Evolutionary conservation across 2,797 vertebrate species (phyloP).

Genomic region (Fratercula arctica): DNA sequence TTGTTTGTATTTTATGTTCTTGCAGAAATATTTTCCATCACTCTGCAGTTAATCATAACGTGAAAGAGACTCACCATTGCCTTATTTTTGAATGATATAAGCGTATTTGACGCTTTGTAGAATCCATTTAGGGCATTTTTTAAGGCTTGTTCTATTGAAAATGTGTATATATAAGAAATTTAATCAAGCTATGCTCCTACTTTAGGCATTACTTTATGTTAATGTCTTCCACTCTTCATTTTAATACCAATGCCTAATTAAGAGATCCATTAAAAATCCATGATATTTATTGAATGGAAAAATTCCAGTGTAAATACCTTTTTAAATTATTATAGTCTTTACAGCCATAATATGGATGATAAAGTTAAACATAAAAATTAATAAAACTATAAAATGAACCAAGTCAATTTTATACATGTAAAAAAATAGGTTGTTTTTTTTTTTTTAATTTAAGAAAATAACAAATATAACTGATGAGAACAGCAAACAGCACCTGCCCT

Average conservation of each 20-base stretch:
- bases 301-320: background rate
- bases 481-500: background rate
- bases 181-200: background rate
- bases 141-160: background rate
- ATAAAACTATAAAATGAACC: background rate
- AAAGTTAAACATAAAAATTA: constrained; percentile 14
- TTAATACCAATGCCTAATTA: background rate
- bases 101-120: background rate
- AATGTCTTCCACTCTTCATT: background rate
- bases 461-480: background rate
- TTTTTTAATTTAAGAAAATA: background rate
- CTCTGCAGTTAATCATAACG: background rate
- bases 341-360: background rate
- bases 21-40: background rate
- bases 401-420: background rate
- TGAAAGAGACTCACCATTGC: background rate
- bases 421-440: background rate
- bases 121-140: background rate
- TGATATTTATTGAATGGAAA: background rate
- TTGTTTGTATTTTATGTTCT: background rate
- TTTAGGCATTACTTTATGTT: background rate
- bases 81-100: background rate
- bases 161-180: background rate
- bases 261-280: background rate
- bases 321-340: constrained; percentile 8